Base-by-base conservation (phyloP, 2,113 vertebrate genomes). In the Carassius carassius region DNA sequence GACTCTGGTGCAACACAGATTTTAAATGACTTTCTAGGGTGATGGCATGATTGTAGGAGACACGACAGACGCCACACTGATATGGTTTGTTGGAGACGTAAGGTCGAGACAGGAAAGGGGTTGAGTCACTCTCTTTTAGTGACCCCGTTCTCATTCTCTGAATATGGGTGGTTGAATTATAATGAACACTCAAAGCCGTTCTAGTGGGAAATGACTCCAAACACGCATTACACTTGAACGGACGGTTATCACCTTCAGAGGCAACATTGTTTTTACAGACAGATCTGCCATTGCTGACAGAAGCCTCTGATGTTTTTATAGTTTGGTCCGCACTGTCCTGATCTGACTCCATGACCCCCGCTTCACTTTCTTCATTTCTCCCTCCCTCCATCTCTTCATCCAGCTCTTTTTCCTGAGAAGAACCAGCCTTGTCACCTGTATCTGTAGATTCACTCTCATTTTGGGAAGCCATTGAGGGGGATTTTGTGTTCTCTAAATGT, bases 1-100 rank as follows among this genome's bases (percentile, higher is more conserved):
- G 95, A n/a, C 95, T 96, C 92, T 97, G 97, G 88, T 97, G 96
- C 88, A 97, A 92, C 25, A 97, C 96, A 6, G 96, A 97, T 67
- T 96, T 96, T 94, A 98, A 95, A 93, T 97, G 96, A 91, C 97
- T 98, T 93, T 97, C 96, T 23, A 97, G 91, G 14, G 96, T 97
- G 85, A 96, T 97, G 91, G 96, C 96, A 89, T 97, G 96, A 92
- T 97, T 97, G 92, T 97, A 97, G 44, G 97, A 97, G 83, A 98
- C 96, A 5, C 95, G 92, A 92, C 96, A 98, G 35, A 96, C 90
- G 0, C 95, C 94, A 90, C 96, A 98, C 91, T 97, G 96, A 89
- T 96, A 97, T 75, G 97, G 97, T 90, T 97, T 97, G 92, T 95
- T 96, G 51, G 93, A 92, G 81, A 93, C 65, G 78, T 90, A 95